These are phyloP conservation scores for Pollachius pollachius DNA, from an alignment of 2,113 vertebrate genomes.

Conservation along the genomic window DNA sequence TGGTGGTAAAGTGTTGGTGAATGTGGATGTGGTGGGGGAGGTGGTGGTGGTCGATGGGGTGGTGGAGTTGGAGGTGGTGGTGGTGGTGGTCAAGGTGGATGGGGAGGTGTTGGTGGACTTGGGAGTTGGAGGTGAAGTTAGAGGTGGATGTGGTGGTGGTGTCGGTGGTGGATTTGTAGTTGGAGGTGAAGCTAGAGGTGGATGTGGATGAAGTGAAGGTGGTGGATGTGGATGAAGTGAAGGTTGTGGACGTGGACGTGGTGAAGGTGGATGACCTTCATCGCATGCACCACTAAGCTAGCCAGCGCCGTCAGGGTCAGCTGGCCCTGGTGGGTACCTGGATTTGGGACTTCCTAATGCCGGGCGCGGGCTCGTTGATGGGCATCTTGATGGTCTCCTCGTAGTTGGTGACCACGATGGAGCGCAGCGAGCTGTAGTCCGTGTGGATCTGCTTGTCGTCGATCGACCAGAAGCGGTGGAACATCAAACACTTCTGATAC, in stretches of 20 bases:
- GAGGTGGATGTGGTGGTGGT: neutral
- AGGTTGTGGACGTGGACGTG: neutral
- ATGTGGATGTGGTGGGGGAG: neutral
- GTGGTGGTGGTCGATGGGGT: neutral
- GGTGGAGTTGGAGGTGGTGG: neutral
- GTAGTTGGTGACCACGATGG: constrained; percentile 81
- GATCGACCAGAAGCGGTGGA: constrained; percentile 85
- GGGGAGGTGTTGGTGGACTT: neutral
- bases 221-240: neutral
- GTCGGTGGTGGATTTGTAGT: too few relatives aligned
- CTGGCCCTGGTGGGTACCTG: constrained; percentile 61
- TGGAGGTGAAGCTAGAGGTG: too few relatives aligned
- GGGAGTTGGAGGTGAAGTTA: neutral
- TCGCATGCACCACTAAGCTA: too few relatives aligned
- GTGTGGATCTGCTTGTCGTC: constrained; percentile 84
- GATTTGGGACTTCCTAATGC: constrained; percentile 79
- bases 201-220: too few relatives aligned
- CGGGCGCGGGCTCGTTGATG: constrained; percentile 79
- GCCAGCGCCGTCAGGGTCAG: too few relatives aligned
- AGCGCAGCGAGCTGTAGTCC: constrained; percentile 77
- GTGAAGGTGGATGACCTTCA: too few relatives aligned
- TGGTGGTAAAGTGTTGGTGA: neutral
- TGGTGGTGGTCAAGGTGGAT: neutral
- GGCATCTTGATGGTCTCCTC: constrained; percentile 86
- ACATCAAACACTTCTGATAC: constrained; percentile 81